A percentile compares a stretch with the other conserved stretches of the same genome.
These are phyloP conservation scores for Epirrhoe tristata DNA, from an alignment of 2,888 invertebrate species.

Conservation along the genomic window DNA sequence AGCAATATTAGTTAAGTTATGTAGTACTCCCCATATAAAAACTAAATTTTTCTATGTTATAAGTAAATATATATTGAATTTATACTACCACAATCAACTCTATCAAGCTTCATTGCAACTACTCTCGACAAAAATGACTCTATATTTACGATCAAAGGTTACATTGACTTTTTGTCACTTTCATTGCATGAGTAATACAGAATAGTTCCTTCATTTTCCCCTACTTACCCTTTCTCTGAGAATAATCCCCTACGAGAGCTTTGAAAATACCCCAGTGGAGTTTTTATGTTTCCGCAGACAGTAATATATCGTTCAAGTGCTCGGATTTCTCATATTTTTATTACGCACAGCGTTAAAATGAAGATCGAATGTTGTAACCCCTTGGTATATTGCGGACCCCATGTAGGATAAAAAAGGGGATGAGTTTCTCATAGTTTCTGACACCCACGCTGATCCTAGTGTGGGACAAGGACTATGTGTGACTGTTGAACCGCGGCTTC, in stretches of 20 bases:
- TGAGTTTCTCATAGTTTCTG: background rate
- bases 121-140: background rate
- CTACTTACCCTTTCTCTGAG: slow-evolving; percentile 21
- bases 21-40: no score
- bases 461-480: no score
- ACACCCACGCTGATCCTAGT: no score
- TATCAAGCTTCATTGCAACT: no score
- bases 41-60: no score
- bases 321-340: slow-evolving; percentile 77
- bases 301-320: slow-evolving; percentile 74
- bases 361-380: slow-evolving; percentile 62
- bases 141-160: no score
- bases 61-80: no score
- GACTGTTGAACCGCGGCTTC: no score
- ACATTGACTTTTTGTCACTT: background rate
- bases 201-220: background rate
- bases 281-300: slow-evolving; percentile 77
- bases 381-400: slow-evolving; percentile 41
- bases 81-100: no score
- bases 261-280: slow-evolving; percentile 52
- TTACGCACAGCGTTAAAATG: slow-evolving; percentile 72
- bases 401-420: background rate
- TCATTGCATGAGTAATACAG: background rate
- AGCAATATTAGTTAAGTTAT: no score
- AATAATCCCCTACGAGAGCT: slow-evolving; percentile 47